Percentiles rank a stretch among this genome's conserved stretches.
These are phyloP conservation scores for Dendrolimus kikuchii DNA, from an alignment of 1,140 invertebrate genomes.

Conservation along the genomic window DNA sequence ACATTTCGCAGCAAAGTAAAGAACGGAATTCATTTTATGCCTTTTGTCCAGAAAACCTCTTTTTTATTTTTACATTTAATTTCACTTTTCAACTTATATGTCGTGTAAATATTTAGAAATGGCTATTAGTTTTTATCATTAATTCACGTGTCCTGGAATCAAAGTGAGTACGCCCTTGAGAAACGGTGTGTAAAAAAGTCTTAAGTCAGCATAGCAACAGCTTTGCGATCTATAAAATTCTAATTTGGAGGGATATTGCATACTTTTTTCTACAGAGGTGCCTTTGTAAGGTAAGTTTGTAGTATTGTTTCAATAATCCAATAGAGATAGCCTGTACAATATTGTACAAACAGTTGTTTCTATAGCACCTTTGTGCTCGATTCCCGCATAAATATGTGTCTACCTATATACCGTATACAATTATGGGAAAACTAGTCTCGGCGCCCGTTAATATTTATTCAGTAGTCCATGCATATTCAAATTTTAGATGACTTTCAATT, in stretches of 20 bases:
- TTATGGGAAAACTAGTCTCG: no score
- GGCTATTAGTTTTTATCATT: slow-evolving; percentile 17
- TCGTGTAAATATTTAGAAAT: no score
- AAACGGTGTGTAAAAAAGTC: slow-evolving; percentile 55
- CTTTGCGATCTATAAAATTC: slow-evolving; percentile 38
- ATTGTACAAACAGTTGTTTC: neutral
- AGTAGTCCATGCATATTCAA: no score
- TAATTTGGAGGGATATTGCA: slow-evolving; percentile 38
- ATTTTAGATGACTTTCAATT: no score
- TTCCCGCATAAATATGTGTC: no score
- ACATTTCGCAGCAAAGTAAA: slow-evolving; percentile 33
- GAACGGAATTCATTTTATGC: slow-evolving; percentile 37
- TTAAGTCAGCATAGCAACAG: slow-evolving; percentile 69
- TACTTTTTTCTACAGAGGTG: slow-evolving; percentile 31
- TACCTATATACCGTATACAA: no score
- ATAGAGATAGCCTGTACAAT: neutral
- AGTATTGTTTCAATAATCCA: slow-evolving; percentile 25
- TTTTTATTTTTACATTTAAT: slow-evolving; percentile 19
- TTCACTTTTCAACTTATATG: slow-evolving; percentile 7
- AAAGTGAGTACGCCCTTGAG: slow-evolving; percentile 56
- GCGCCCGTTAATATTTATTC: no score
- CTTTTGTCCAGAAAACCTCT: slow-evolving; percentile 31
- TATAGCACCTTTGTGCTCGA: slow-evolving; percentile 9
- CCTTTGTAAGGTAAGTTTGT: slow-evolving; percentile 52
- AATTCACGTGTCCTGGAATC: slow-evolving; percentile 28